Conservation (phyloP, 2,888 invertebrate genomes). For the Therioaphis trifolii region DNA sequence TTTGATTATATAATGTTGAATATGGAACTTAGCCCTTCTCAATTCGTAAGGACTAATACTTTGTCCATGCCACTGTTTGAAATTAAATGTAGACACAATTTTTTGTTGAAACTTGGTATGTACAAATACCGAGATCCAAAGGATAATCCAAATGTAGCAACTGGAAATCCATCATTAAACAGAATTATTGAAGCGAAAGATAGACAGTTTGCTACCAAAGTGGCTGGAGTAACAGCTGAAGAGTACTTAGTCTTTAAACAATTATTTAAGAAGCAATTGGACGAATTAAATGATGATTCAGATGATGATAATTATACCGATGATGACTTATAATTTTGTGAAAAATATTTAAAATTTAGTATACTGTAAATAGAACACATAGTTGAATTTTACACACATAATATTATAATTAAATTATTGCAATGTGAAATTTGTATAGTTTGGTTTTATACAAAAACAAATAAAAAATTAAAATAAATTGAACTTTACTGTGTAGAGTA, state of each 20-base stretch:
- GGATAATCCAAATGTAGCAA: slow-evolving; percentile 6
- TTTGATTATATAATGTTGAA: slow-evolving; percentile 48
- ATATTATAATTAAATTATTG: too few relatives aligned
- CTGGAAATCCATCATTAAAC: slow-evolving; percentile 47
- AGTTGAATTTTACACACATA: too few relatives aligned
- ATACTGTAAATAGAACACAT: too few relatives aligned
- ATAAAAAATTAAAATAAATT: too few relatives aligned
- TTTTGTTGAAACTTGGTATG: slow-evolving; percentile 48
- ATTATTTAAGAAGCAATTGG: slow-evolving; percentile 41
- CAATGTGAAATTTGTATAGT: too few relatives aligned
- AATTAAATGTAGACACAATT: slow-evolving; percentile 53
- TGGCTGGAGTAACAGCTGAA: slow-evolving; percentile 50
- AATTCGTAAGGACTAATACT: slow-evolving; percentile 46
- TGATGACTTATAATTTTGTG: slow-evolving; percentile 9
- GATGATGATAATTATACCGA: slow-evolving; percentile 4
- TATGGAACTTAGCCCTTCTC: slow-evolving; percentile 54
- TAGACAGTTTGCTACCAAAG: slow-evolving; percentile 53
- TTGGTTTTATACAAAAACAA: too few relatives aligned
- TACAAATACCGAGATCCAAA: slow-evolving; percentile 43
- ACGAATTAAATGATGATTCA: slow-evolving; percentile 33
- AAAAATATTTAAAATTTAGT: too few relatives aligned
- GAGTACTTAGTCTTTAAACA: slow-evolving; percentile 50
- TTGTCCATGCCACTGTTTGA: slow-evolving; percentile 54
- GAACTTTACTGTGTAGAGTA: too few relatives aligned
- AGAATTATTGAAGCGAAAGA: slow-evolving; percentile 55